phyloP scores from a whole-genome alignment of 1,140 invertebrate genomes.

The Drosophila bocqueti region DNA sequence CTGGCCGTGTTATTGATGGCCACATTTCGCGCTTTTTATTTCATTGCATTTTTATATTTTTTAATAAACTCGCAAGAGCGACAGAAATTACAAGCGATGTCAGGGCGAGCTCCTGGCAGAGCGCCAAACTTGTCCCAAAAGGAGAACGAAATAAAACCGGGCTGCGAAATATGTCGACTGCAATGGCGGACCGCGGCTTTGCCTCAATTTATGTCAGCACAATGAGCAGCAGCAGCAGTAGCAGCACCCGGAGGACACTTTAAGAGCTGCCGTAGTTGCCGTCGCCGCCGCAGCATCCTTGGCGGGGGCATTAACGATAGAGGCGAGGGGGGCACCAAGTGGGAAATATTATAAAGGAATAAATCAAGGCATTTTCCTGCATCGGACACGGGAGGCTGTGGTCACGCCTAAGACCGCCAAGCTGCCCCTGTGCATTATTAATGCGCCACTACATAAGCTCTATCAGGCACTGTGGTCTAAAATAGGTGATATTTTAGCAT shows the following conservation, averaged over 20 bases:
- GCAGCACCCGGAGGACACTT: constrained; percentile 37
- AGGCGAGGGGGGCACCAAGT: background rate
- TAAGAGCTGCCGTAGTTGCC: constrained; percentile 15
- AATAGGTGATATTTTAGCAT: background rate
- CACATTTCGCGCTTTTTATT: constrained; percentile 47
- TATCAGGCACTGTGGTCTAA: background rate
- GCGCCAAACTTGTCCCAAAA: constrained; percentile 38
- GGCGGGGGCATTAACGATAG: constrained; percentile 19
- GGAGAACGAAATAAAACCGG: constrained; percentile 43
- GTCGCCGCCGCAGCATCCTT: constrained; percentile 1
- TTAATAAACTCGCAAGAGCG: constrained; percentile 65
- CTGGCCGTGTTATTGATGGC: constrained; percentile 48
- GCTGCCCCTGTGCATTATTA: constrained; percentile 50
- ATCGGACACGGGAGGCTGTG: constrained; percentile 29
- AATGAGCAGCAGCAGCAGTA: constrained; percentile 16
- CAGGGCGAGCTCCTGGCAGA: constrained; percentile 34
- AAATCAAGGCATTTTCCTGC: constrained; percentile 65
- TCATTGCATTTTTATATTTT: constrained; percentile 64
- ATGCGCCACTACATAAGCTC: constrained; percentile 32
- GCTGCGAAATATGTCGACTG: constrained; percentile 60
- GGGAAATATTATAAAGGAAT: constrained; percentile 58
- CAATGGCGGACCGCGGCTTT: constrained; percentile 45
- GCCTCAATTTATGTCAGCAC: constrained; percentile 59
- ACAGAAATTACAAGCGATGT: constrained; percentile 56
- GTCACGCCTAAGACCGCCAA: constrained; percentile 28